Evolutionary conservation across 1,140 invertebrate genomes (phyloP).

Genomic region (Eumeta japonica): DNA sequence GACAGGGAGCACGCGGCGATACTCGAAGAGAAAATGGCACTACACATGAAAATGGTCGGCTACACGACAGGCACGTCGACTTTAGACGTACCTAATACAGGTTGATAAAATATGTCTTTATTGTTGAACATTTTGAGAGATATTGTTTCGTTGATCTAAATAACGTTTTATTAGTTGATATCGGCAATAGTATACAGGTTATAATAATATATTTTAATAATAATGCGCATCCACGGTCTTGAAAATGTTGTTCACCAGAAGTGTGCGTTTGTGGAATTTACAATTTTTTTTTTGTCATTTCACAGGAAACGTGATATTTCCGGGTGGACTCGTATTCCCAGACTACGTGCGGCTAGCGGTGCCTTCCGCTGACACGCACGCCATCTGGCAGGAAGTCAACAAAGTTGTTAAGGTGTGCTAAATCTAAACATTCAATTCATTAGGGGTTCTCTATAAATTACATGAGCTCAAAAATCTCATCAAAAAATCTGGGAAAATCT

Average conservation of each 20-base stretch:
- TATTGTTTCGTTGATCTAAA: too few species aligned
- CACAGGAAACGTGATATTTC: slow-evolving; percentile 28
- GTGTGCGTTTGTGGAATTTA: too few species aligned
- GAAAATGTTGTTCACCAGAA: too few species aligned
- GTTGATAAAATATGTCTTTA: slow-evolving; percentile 12
- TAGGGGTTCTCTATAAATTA: too few species aligned
- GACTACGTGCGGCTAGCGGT: slow-evolving; percentile 45
- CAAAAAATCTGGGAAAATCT: neutral
- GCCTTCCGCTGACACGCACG: slow-evolving; percentile 60
- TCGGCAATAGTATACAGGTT: neutral
- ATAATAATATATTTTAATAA: too few species aligned
- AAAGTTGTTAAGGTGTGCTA: slow-evolving; percentile 64
- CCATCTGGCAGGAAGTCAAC: slow-evolving; percentile 70
- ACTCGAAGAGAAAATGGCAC: slow-evolving; percentile 84
- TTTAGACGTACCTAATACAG: slow-evolving; percentile 52
- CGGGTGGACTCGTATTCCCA: slow-evolving; percentile 41
- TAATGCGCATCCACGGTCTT: too few species aligned
- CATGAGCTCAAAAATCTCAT: neutral
- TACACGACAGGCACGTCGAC: slow-evolving; percentile 56
- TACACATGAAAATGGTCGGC: slow-evolving; percentile 77
- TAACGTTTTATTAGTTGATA: too few species aligned
- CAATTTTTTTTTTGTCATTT: too few species aligned
- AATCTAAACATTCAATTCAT: slow-evolving; percentile 3
- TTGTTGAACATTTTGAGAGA: too few species aligned
- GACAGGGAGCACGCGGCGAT: slow-evolving; percentile 82